phyloP scores from a whole-genome alignment of 2,888 invertebrate genomes.

The Tipula confusa region DNA sequence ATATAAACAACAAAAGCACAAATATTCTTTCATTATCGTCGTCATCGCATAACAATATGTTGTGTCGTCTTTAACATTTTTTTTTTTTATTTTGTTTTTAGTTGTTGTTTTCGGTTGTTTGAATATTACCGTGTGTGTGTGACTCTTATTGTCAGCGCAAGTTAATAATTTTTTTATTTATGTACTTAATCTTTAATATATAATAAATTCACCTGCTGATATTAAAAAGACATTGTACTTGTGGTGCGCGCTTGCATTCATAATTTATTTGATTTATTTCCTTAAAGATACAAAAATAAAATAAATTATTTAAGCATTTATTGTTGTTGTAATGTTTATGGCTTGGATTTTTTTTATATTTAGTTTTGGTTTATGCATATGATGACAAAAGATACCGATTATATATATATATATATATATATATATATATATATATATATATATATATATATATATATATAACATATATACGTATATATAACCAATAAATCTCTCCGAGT shows the following conservation, averaged over 20 bases:
- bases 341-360: background rate
- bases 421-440: background rate
- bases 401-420: background rate
- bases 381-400: constrained; percentile 15
- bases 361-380: background rate
- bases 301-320: background rate
- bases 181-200: background rate
- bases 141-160: constrained; percentile 6
- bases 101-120: background rate
- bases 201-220: constrained; percentile 25
- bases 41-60: background rate
- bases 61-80: background rate
- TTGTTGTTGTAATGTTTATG: background rate
- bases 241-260: constrained; percentile 12
- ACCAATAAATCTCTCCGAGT: too few species aligned
- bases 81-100: too few species aligned
- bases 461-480: too few species aligned
- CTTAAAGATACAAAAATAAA: background rate
- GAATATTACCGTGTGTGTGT: background rate
- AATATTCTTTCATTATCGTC: background rate
- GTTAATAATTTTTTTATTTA: background rate
- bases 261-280: constrained; percentile 20
- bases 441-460: background rate
- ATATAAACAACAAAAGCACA: background rate
- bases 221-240: constrained; percentile 20